Conservation (phyloP, 2,797 vertebrate genomes). For the Diceros bicornis region DNA sequence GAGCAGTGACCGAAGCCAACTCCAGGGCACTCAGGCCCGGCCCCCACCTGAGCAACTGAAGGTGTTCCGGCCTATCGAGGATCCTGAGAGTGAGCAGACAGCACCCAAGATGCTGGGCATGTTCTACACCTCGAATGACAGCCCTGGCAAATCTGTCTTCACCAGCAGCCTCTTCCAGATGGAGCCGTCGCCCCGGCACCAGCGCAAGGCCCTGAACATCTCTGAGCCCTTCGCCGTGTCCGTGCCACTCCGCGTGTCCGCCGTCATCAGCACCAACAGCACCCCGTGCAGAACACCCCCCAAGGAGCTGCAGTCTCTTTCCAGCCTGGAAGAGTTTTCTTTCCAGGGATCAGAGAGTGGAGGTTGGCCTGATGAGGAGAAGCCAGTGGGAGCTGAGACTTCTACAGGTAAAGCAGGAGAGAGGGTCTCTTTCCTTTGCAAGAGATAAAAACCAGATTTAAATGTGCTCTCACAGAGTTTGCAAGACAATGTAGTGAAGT, state of each 20-base stretch:
- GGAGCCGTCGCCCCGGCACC: constrained; percentile 96
- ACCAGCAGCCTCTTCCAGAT: constrained; percentile 96
- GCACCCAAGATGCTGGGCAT: constrained; percentile 96
- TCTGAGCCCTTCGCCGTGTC: constrained; percentile 98
- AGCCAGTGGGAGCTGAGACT: constrained; percentile 52
- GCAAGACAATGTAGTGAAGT: neutral
- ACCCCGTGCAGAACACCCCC: constrained; percentile 93
- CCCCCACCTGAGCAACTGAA: constrained; percentile 96
- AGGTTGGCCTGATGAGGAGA: constrained; percentile 84
- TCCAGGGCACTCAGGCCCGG: constrained; percentile 87
- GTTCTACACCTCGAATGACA: constrained; percentile 94
- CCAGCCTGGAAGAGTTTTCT: constrained; percentile 90
- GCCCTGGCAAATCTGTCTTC: constrained; percentile 93
- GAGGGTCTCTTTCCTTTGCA: neutral
- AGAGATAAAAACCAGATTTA: neutral
- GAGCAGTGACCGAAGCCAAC: constrained; percentile 83
- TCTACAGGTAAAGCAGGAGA: constrained; percentile 60
- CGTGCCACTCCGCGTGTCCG: constrained; percentile 96
- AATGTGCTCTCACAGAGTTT: neutral
- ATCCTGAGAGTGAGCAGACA: constrained; percentile 92
- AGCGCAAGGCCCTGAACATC: constrained; percentile 97
- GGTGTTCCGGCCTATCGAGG: constrained; percentile 95
- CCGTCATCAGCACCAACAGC: constrained; percentile 98
- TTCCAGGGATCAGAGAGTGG: constrained; percentile 85
- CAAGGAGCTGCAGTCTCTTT: constrained; percentile 92